Evolutionary conservation across 2,797 vertebrate genomes (phyloP), one percentile per base, ranked within the genome.

Genomic region (Pangasius djambal): DNA sequence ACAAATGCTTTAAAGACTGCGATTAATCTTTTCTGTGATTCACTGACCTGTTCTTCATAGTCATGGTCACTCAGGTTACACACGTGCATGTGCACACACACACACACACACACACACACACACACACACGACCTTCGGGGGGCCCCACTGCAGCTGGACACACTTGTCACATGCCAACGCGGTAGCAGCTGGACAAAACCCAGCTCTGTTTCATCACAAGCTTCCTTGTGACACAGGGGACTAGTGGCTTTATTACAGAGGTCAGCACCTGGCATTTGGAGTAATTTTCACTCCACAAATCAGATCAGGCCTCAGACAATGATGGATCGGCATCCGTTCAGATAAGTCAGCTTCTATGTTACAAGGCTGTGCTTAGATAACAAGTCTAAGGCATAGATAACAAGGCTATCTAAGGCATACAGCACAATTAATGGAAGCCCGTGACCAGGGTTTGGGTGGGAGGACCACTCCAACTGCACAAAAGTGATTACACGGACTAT

Each of bases 271-370:
- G 86, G 18, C 57, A 82, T 87, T 87, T 75, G 3, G 52, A 74
- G 34, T 50, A 4, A 86, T 91, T 70, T 88, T 61, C 86, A 37
- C 82, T 85, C 20, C 74, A 52, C 37, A 87, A 63, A 82, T 84
- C 81, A 89, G 52, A 89, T 85, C 67, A 86, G 20, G 13, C 10
- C 18, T 34, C 44, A 40, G 50, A 40, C 34, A 55, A 5, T 89
- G 77, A 86, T n/a, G 22, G 61, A 61, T 20, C 48, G 20, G 37
- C 18, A 6, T 72, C 82, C 15, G 31, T 37, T 57, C 52, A 50
- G 50, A 57, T 55, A 44, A 44, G 37, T 16, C 37, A 16, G 22
- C 59, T 44, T 65, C 34, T 65, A 61, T 15, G 20, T 44, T 40
- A 40, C 55, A 59, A 12, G 18, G 57, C 5, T 16, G 25, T 22